Evolutionary conservation across 2,888 invertebrate species (phyloP), one percentile per base, ranked within the genome.

Genomic region (Rhamnusium bicolor): DNA sequence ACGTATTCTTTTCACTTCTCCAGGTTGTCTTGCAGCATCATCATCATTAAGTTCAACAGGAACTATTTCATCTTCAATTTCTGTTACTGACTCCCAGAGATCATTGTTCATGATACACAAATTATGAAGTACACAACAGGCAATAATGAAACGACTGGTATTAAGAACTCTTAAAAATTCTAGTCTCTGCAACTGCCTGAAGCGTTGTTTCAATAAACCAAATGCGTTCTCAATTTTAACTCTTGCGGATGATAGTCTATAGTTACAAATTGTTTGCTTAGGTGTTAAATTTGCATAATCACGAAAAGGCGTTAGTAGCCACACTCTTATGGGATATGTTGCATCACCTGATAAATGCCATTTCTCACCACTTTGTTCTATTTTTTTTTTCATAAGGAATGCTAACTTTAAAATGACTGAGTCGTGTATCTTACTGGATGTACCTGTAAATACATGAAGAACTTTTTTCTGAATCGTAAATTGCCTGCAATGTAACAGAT

Each of bases 161-260:
- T 71, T 77, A 32, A 63, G 18, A 14, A 79, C 78, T 10, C 46
- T 54, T 58, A 68, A 68, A 47, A 77, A 49, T 16, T 71, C 68
- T 49, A 75, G 54, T 12, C 51, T 24, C 18, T 6, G 65, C 18
- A 18, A 81, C 70, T 81, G 80, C 14, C 79, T 62, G 51, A 82
- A 84, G 16, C 82, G 72, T 27, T 60, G 53, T 76, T 83, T 84
- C 14, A 83, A 66, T n/a, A 83, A 47, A 18, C 82, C 83, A 74
- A 86, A 85, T 7, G 83, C 62, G 72, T 85, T 84, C 80, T 85
- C 85, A 16, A 86, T 84, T 63, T 76, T 71, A 0, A 84, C 82
- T 53, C 84, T 60, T 4, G 82, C 81, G 60, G 73, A 72, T 60
- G 70, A 76, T 60, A 84, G 80, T 27, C 75, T 83, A 61, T 76